Evolutionary conservation across 2,113 vertebrate genomes (phyloP).

Genomic region (Eulemur rufifrons): DNA sequence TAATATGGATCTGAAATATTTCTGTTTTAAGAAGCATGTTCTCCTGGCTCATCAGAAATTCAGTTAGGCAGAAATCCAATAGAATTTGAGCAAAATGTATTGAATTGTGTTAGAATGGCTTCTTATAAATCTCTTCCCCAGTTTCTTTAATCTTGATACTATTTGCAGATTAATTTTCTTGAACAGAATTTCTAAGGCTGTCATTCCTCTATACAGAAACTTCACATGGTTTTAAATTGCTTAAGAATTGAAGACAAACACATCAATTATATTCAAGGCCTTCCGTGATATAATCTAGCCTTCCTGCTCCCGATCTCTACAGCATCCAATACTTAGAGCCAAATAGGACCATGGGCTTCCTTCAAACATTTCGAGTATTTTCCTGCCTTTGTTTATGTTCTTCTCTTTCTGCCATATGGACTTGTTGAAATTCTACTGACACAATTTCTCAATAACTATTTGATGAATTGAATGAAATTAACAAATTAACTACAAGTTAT

Average conservation of each 20-base stretch:
- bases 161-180: neutral
- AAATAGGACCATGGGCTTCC: neutral
- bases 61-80: neutral
- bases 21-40: neutral
- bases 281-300: neutral
- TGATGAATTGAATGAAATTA: neutral
- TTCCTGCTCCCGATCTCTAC: neutral
- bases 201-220: neutral
- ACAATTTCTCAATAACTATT: neutral
- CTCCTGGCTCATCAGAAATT: slow-evolving; percentile 10
- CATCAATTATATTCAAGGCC: neutral
- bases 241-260: neutral
- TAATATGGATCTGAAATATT: neutral
- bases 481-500: neutral
- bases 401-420: neutral
- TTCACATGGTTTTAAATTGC: neutral
- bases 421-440: neutral
- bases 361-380: neutral
- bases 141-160: neutral
- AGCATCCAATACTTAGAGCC: neutral
- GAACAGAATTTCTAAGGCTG: neutral
- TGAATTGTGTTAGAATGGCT: neutral
- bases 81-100: slow-evolving; percentile 5
- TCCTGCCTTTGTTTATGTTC: neutral
- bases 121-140: neutral